Conservation (phyloP, 2,888 invertebrate species). For the Pollenia labialis region DNA sequence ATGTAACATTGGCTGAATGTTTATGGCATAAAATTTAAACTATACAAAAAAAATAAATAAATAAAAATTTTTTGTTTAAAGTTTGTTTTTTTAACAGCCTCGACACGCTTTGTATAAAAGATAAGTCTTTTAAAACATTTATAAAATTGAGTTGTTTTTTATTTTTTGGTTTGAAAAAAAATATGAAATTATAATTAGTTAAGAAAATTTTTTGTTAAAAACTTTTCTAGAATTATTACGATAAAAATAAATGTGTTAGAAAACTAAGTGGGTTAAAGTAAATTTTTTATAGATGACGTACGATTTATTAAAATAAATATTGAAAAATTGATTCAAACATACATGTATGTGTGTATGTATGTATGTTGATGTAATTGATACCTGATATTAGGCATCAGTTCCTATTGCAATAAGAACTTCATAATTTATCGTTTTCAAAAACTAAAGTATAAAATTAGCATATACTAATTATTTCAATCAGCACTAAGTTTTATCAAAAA, state of each 20-base stretch:
- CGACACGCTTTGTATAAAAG: conserved; percentile 27
- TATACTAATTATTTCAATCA: no score
- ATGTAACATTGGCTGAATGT: conserved; percentile 36
- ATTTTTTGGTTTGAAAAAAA: neutral
- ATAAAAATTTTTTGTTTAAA: neutral
- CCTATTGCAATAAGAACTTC: no score
- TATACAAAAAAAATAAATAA: neutral
- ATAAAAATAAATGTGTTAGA: neutral
- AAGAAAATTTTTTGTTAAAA: neutral
- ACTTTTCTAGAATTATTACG: conserved; percentile 5
- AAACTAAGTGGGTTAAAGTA: conserved; percentile 6
- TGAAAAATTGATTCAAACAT: no score
- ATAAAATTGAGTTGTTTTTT: conserved; percentile 6
- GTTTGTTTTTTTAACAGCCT: conserved; percentile 19
- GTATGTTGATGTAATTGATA: no score
- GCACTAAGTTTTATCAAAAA: no score
- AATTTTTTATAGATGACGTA: neutral
- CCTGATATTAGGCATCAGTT: no score
- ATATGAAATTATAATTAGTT: neutral
- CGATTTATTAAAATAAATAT: neutral
- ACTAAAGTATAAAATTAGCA: no score
- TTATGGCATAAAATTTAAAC: conserved; percentile 22
- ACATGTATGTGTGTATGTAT: no score
- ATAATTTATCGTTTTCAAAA: no score
- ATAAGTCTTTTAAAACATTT: neutral